Conservation (phyloP, 2,113 vertebrate genomes). For the Mustela nigripes region DNA sequence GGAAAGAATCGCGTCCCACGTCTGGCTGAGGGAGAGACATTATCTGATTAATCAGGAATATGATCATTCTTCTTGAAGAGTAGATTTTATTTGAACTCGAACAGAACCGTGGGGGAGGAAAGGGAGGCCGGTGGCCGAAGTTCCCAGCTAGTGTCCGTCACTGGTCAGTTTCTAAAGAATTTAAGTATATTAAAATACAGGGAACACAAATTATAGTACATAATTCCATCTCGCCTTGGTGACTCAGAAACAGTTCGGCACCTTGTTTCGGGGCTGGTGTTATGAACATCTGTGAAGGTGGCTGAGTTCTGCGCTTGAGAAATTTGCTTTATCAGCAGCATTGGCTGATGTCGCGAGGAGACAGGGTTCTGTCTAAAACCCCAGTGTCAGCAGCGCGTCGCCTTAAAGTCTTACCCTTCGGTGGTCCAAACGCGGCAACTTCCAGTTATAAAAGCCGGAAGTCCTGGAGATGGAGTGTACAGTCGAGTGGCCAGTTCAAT, state of each 20-base stretch:
- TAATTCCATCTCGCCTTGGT: background rate
- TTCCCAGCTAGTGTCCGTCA: rapidly evolving
- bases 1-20: background rate
- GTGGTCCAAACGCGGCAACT: background rate
- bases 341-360: rapidly evolving
- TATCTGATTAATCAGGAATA: background rate
- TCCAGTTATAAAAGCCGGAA: background rate
- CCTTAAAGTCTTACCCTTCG: background rate
- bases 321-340: background rate
- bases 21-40: background rate
- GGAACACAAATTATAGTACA: rapidly evolving
- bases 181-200: background rate
- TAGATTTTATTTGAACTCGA: background rate
- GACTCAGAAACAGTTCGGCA: background rate
- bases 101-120: background rate
- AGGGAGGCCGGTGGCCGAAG: too few relatives aligned
- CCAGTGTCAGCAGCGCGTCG: rapidly evolving
- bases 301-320: background rate
- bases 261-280: background rate
- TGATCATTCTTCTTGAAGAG: background rate
- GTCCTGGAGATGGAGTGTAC: background rate
- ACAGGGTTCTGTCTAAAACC: background rate
- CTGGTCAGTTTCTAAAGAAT: background rate
- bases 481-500: rapidly evolving
- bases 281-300: background rate